phyloP scores from a whole-genome alignment of 2,113 vertebrate species.

The Mastomys natalensis region DNA sequence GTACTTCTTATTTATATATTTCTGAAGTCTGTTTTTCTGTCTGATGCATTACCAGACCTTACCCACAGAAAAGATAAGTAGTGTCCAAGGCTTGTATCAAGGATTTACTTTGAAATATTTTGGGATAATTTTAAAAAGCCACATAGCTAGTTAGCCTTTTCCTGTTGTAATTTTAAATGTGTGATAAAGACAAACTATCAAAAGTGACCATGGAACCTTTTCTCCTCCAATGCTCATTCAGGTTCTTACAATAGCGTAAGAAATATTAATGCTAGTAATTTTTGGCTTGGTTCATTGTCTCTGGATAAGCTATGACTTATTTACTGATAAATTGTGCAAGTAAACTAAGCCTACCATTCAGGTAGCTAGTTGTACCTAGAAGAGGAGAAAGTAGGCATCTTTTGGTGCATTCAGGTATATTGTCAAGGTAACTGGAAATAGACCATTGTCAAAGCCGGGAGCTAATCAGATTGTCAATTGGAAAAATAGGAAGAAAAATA shows the following conservation, averaged over 20 bases:
- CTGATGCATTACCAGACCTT: not conserved
- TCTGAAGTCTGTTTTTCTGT: not conserved
- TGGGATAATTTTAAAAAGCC: not conserved
- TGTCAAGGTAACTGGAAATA: constrained; percentile 51
- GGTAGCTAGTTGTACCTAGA: not conserved
- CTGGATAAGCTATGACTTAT: not conserved
- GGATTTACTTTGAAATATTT: not conserved
- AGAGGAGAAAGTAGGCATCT: not conserved
- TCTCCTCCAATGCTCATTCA: not conserved
- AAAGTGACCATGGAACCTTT: not conserved
- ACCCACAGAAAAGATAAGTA: not conserved
- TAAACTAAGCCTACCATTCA: not conserved
- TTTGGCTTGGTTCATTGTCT: not conserved
- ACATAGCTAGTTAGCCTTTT: not conserved
- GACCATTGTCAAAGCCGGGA: not conserved
- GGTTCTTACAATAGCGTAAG: not conserved
- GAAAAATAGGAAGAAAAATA: constrained; percentile 15
- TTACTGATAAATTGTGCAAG: not conserved
- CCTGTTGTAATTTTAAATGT: not conserved
- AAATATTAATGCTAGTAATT: not conserved
- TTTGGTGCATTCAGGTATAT: not conserved
- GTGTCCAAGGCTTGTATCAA: not conserved
- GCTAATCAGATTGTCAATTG: constrained; percentile 55
- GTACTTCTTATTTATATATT: constrained; percentile 28
- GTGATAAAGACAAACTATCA: not conserved